Percentiles rank a stretch among this genome's conserved stretches.
Evolutionary conservation across 2,113 vertebrate genomes (phyloP).

Genomic region (Oenanthe melanoleuca): DNA sequence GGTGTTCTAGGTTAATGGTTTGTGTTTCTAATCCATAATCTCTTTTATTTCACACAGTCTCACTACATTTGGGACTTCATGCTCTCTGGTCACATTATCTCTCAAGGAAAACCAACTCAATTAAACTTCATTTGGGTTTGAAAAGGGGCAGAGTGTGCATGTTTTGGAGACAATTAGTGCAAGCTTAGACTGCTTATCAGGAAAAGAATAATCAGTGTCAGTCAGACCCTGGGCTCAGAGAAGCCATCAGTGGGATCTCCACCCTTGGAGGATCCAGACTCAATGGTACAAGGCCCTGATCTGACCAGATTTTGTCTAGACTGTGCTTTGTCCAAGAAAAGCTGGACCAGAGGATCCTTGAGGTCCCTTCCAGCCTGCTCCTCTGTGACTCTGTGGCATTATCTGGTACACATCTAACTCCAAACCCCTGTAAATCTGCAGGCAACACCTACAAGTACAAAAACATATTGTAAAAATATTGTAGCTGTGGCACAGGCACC

Average conservation of each 20-base stretch:
- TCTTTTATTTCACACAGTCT: not conserved
- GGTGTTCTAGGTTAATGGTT: not conserved
- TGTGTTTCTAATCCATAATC: not conserved
- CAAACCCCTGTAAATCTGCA: not conserved
- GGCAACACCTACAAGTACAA: accelerated
- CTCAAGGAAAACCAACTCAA: not conserved
- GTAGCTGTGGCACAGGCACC: not conserved
- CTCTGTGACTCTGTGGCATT: not conserved
- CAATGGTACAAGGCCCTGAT: not conserved
- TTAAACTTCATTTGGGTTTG: not conserved
- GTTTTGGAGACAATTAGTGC: not conserved
- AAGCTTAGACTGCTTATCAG: not conserved
- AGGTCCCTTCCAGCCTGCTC: not conserved
- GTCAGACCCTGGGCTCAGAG: not conserved
- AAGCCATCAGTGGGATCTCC: not conserved
- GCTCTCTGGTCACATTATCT: not conserved
- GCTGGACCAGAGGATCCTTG: not conserved
- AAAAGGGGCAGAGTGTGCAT: not conserved
- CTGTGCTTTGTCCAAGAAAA: not conserved
- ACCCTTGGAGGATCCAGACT: not conserved
- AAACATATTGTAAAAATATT: too few relatives aligned
- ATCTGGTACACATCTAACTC: not conserved
- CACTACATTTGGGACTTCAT: not conserved
- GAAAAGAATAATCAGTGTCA: not conserved
- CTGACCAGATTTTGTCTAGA: not conserved